Conservation (phyloP, 1,140 invertebrate genomes). For the Marisa cornuarietis region DNA sequence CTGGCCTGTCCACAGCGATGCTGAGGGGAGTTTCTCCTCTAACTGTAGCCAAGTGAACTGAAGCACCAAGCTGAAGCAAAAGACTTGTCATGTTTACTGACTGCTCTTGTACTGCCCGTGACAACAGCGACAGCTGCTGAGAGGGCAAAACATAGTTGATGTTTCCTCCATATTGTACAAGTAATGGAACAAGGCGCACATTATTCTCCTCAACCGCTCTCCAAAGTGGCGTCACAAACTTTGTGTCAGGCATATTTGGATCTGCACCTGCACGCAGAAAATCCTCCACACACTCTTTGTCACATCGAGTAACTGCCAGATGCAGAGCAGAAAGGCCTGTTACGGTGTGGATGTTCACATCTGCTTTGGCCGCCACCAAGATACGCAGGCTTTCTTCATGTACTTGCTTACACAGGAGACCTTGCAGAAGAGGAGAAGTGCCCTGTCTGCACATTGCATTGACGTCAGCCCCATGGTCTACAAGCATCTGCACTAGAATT, state of each 20-base stretch:
- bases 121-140: slow-evolving; percentile 26
- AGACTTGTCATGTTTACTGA: slow-evolving; percentile 22
- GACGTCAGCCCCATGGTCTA: slow-evolving; percentile 45
- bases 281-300: slow-evolving; percentile 39
- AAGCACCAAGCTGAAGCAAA: slow-evolving; percentile 27
- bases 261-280: slow-evolving; percentile 43
- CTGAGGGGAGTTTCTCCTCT: slow-evolving; percentile 27
- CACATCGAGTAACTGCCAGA: slow-evolving; percentile 45
- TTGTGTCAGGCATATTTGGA: slow-evolving; percentile 36
- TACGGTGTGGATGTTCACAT: slow-evolving; percentile 35
- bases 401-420: slow-evolving; percentile 32
- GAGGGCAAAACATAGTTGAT: slow-evolving; percentile 26
- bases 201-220: slow-evolving; percentile 42
- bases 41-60: slow-evolving; percentile 12
- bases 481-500: slow-evolving; percentile 29
- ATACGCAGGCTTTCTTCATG: slow-evolving; percentile 37
- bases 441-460: slow-evolving; percentile 34
- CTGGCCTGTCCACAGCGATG: slow-evolving; percentile 22
- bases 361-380: slow-evolving; percentile 44
- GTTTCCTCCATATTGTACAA: slow-evolving; percentile 33
- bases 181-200: slow-evolving; percentile 30
- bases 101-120: slow-evolving; percentile 14
- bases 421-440: slow-evolving; percentile 39
- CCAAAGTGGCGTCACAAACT: slow-evolving; percentile 37
- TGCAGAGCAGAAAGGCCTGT: slow-evolving; percentile 39